Conservation (phyloP, 2,113 vertebrate species). For the Apodemus speciosus region DNA sequence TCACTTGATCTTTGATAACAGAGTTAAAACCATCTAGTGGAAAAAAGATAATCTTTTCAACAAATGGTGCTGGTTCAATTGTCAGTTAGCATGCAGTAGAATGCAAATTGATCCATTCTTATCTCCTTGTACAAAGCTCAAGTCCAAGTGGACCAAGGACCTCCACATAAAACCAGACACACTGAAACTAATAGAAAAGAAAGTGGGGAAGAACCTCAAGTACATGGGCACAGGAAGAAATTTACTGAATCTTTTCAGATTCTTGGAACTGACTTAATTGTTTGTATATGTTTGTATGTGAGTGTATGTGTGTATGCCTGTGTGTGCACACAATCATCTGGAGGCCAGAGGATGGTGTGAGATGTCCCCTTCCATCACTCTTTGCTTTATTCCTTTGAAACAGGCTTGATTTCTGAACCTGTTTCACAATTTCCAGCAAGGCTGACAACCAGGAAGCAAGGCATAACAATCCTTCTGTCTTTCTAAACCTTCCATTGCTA, state of each 20-base stretch:
- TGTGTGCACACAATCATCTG: background rate
- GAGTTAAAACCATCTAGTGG: too few relatives aligned
- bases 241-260: background rate
- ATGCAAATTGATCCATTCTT: too few relatives aligned
- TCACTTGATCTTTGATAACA: too few relatives aligned
- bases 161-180: too few relatives aligned
- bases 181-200: too few relatives aligned
- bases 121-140: too few relatives aligned
- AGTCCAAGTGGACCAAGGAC: too few relatives aligned
- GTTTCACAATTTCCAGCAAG: background rate
- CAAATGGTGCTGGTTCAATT: too few relatives aligned
- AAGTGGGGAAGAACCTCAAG: too few relatives aligned
- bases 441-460: background rate
- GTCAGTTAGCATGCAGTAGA: too few relatives aligned
- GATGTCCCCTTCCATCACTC: background rate
- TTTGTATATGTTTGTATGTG: background rate
- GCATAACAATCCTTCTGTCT: background rate
- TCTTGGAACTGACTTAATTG: background rate
- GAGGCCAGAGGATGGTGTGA: background rate
- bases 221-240: too few relatives aligned
- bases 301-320: background rate
- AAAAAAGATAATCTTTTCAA: too few relatives aligned
- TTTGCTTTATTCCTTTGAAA: background rate
- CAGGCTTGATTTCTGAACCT: background rate
- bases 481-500: background rate